Evolutionary conservation across 2,113 vertebrate species (phyloP).

Genomic region (Gobius niger): DNA sequence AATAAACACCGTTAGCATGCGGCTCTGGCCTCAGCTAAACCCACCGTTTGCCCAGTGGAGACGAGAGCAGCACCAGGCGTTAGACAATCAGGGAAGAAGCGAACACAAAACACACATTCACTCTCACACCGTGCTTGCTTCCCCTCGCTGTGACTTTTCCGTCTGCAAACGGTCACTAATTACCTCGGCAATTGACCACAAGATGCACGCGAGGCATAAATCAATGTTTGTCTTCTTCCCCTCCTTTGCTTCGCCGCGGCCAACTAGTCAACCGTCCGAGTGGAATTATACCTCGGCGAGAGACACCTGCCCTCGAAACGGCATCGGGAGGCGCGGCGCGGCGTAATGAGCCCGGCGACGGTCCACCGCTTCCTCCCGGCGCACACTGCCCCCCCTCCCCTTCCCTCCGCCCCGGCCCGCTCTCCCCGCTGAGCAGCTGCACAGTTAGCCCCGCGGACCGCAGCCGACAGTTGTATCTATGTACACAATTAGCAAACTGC

Average conservation of each 20-base stretch:
- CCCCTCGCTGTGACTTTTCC: slow-evolving; percentile 9
- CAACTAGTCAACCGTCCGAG: not conserved
- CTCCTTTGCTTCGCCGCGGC: not conserved
- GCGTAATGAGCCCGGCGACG: slow-evolving; percentile 57
- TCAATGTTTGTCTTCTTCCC: slow-evolving; percentile 32
- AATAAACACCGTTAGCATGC: too few relatives aligned
- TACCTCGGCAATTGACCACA: slow-evolving; percentile 32
- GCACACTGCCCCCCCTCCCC: slow-evolving; percentile 39
- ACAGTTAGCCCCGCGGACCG: slow-evolving; percentile 11
- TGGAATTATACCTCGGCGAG: slow-evolving; percentile 42
- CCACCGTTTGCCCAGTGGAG: too few relatives aligned
- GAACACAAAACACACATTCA: slow-evolving; percentile 23
- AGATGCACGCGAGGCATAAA: slow-evolving; percentile 40
- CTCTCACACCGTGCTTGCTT: not conserved
- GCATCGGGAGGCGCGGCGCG: slow-evolving; percentile 50
- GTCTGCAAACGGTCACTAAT: slow-evolving; percentile 29
- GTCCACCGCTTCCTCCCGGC: slow-evolving; percentile 34
- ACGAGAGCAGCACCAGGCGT: too few relatives aligned
- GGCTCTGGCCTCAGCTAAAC: too few relatives aligned
- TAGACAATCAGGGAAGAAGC: too few relatives aligned
- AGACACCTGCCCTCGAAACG: slow-evolving; percentile 20
- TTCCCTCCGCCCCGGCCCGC: not conserved
- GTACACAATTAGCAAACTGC: slow-evolving; percentile 32
- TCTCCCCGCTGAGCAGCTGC: slow-evolving; percentile 38
- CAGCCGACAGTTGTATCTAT: slow-evolving; percentile 35